Conservation (phyloP, 2,888 invertebrate genomes). For the Metopia argyrocephala region DNA sequence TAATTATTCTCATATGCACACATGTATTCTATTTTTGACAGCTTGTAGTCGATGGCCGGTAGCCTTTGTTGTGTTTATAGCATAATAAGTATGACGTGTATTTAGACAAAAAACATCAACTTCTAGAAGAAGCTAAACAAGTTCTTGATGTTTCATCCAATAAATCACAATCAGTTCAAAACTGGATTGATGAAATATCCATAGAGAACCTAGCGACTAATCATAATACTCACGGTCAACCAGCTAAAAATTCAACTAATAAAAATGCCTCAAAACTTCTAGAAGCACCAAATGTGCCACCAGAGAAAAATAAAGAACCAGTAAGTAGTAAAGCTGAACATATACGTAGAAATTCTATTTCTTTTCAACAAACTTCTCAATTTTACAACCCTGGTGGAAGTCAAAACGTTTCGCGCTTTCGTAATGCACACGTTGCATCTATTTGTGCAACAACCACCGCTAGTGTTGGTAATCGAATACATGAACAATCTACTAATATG, state of each 20-base stretch:
- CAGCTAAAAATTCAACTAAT: no score
- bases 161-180: constrained; percentile 8
- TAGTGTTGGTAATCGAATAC: not conserved
- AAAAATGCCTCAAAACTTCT: not conserved
- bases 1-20: no score
- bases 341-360: not conserved
- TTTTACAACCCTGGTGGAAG: not conserved
- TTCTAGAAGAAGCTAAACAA: constrained; percentile 33
- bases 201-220: no score
- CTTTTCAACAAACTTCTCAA: not conserved
- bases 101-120: constrained; percentile 28
- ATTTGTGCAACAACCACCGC: not conserved
- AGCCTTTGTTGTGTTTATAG: no score
- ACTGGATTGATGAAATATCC: no score
- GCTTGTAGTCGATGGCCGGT: no score
- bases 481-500: not conserved
- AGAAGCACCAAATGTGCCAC: constrained; percentile 1
- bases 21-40: no score
- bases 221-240: no score
- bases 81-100: constrained; percentile 22
- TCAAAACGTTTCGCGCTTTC: no score
- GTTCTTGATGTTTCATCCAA: constrained; percentile 6
- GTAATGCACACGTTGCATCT: not conserved
- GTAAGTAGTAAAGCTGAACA: not conserved
- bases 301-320: not conserved